phyloP scores from a whole-genome alignment of 1,140 invertebrate species.

The Camponotus vicinus region DNA sequence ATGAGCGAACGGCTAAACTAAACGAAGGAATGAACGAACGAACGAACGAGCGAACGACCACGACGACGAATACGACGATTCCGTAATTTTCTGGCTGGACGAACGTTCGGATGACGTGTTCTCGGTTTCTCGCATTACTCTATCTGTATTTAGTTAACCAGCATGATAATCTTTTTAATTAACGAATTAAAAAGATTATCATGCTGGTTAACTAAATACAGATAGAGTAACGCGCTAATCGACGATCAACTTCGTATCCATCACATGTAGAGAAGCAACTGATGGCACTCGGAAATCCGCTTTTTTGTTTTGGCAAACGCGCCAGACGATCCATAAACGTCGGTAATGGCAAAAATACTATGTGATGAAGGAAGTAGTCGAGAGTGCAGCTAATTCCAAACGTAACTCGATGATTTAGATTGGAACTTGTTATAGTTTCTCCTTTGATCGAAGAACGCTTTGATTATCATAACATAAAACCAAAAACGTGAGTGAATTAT shows the following conservation, averaged over 20 bases:
- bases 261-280: conserved; percentile 11
- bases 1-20: conserved; percentile 50
- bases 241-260: conserved; percentile 59
- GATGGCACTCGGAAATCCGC: conserved; percentile 3
- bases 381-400: conserved; percentile 14
- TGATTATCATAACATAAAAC: neutral
- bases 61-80: conserved; percentile 46
- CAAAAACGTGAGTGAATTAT: neutral
- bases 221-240: conserved; percentile 61
- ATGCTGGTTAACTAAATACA: conserved; percentile 59
- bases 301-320: conserved; percentile 45
- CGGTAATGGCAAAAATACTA: conserved; percentile 41
- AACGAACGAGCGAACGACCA: conserved; percentile 32
- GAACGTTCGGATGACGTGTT: conserved; percentile 61
- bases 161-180: conserved; percentile 72
- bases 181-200: conserved; percentile 70
- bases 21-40: conserved; percentile 38
- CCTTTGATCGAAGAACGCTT: neutral
- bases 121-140: conserved; percentile 24
- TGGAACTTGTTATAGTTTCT: neutral
- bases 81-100: conserved; percentile 74
- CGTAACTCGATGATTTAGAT: conserved; percentile 25
- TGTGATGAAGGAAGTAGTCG: neutral
- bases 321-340: conserved; percentile 18
- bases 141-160: conserved; percentile 58